Percentiles rank a stretch among this genome's conserved stretches.
These are phyloP conservation scores for Cremastinae sp. DNA, from an alignment of 2,888 invertebrate genomes.

Conservation along the genomic window DNA sequence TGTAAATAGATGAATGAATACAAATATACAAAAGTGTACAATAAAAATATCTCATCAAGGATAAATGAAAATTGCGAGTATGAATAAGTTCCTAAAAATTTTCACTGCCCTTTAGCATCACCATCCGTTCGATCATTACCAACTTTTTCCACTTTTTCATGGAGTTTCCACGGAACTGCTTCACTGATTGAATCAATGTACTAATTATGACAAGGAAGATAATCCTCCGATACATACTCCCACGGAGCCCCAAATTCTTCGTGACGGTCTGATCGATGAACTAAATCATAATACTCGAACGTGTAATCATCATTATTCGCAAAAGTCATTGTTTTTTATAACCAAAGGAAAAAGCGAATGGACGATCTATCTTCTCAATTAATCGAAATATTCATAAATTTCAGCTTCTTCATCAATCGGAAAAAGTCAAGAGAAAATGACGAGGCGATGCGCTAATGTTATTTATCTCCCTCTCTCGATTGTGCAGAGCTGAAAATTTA, in stretches of 20 bases:
- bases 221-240: no score
- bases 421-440: slow-evolving; percentile 9
- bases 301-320: no score
- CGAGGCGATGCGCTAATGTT: background rate
- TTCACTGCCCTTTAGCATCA: background rate
- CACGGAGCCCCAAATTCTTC: no score
- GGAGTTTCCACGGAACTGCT: background rate
- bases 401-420: background rate
- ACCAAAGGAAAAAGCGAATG: no score
- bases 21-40: slow-evolving; percentile 31
- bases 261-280: no score
- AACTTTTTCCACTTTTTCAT: background rate
- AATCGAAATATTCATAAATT: background rate
- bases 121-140: background rate
- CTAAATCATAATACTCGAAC: no score
- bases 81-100: background rate
- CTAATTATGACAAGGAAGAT: no score
- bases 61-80: slow-evolving; percentile 21
- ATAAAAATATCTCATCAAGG: slow-evolving; percentile 7
- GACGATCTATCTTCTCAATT: no score
- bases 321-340: no score
- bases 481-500: background rate
- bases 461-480: background rate
- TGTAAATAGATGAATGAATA: slow-evolving; percentile 54
- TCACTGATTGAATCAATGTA: no score